Evolutionary conservation across 1,140 invertebrate genomes (phyloP).

Genomic region (Pseudomyrmex sp.): DNA sequence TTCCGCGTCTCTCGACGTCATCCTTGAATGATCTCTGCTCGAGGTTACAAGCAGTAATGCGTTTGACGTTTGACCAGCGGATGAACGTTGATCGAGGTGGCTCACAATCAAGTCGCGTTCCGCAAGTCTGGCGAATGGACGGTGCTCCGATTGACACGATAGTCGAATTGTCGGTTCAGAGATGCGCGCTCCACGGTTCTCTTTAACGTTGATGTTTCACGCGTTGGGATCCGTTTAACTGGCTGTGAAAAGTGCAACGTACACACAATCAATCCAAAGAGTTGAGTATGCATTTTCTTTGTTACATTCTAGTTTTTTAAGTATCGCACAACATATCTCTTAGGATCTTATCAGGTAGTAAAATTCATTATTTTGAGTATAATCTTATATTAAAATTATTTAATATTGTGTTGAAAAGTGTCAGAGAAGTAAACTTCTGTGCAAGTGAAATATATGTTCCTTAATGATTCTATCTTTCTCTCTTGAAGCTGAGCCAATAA

Average conservation of each 20-base stretch:
- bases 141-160: slow-evolving; percentile 1
- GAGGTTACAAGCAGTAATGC: slow-evolving; percentile 66
- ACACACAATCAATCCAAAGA: slow-evolving; percentile 45
- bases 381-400: not conserved
- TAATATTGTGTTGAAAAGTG: not conserved
- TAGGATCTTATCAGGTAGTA: too few relatives aligned
- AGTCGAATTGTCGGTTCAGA: not conserved
- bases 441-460: not conserved
- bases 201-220: slow-evolving; percentile 29
- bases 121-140: slow-evolving; percentile 23
- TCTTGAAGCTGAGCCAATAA: not conserved
- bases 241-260: slow-evolving; percentile 44
- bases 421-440: not conserved
- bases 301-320: slow-evolving; percentile 3
- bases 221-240: slow-evolving; percentile 28
- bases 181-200: slow-evolving; percentile 1
- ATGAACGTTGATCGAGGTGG: slow-evolving; percentile 27
- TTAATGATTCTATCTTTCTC: not conserved
- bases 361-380: not conserved
- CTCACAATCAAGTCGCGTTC: slow-evolving; percentile 7
- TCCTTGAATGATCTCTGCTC: not conserved
- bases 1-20: slow-evolving; percentile 8
- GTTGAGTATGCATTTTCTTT: slow-evolving; percentile 59
- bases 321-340: too few relatives aligned
- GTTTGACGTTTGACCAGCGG: slow-evolving; percentile 50